These are phyloP conservation scores for Spongilla lacustris DNA, from an alignment of 37 sponge, comb jelly and placozoan species.

Conservation along the genomic window DNA sequence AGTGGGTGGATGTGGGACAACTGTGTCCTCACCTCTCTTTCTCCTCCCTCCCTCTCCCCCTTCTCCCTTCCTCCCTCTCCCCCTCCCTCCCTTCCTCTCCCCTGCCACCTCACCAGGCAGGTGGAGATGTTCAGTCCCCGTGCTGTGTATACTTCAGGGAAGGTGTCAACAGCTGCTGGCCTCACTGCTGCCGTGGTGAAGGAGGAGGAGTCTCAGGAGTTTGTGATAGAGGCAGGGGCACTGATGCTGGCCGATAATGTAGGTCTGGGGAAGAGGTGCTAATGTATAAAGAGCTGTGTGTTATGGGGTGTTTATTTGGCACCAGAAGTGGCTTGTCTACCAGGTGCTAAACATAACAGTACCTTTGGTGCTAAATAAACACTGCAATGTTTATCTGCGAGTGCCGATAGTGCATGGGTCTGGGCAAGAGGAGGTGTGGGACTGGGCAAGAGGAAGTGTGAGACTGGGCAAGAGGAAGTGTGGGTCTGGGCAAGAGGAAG, in stretches of 20 bases:
- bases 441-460: too few relatives aligned
- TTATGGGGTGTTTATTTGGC: too few relatives aligned
- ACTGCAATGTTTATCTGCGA: too few relatives aligned
- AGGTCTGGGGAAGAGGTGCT: neutral
- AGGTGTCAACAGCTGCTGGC: conserved; percentile 98
- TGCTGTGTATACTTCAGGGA: conserved; percentile 97
- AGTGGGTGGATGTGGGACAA: neutral
- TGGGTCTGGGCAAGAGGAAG: conserved; percentile 54
- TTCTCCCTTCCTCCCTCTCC: neutral
- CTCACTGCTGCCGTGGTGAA: conserved; percentile 98
- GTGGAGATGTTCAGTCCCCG: conserved; percentile 96
- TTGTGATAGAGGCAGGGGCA: conserved; percentile 99
- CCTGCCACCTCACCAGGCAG: conserved; percentile 55
- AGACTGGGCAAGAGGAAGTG: too few relatives aligned
- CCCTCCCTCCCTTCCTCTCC: neutral
- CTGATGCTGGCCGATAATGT: conserved; percentile 99
- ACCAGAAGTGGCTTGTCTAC: too few relatives aligned
- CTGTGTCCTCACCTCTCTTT: neutral
- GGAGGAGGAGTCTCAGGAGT: conserved; percentile 96
- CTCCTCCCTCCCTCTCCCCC: neutral
- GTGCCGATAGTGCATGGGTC: too few relatives aligned
- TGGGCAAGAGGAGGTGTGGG: too few relatives aligned
- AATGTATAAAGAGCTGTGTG: too few relatives aligned
- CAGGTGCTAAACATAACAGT: too few relatives aligned
- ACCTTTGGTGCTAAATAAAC: too few relatives aligned